These are phyloP conservation scores for Herpailurus yagouaroundi DNA, from an alignment of 2,113 vertebrate genomes.

Conservation along the genomic window DNA sequence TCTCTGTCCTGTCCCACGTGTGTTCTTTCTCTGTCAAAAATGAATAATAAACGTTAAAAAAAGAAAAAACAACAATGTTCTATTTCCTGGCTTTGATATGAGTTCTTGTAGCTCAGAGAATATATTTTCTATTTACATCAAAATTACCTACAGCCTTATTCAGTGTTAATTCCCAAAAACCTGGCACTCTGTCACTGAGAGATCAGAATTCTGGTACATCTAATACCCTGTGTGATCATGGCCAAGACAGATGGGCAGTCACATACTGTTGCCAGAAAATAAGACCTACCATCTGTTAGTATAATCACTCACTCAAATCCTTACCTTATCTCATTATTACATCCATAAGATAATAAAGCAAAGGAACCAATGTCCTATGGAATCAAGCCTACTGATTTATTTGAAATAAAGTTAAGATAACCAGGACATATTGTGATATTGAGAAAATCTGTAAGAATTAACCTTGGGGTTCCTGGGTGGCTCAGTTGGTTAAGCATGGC, in stretches of 20 bases:
- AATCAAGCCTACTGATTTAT: conserved; percentile 1
- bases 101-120: conserved; percentile 24
- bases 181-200: conserved; percentile 48
- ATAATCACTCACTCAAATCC: conserved; percentile 11
- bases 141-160: conserved; percentile 50
- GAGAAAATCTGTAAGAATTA: background rate
- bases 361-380: background rate
- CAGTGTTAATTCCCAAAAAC: conserved; percentile 49
- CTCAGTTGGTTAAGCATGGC: no score
- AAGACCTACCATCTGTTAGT: conserved; percentile 65
- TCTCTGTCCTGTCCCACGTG: no score
- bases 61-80: background rate
- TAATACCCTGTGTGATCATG: conserved; percentile 58
- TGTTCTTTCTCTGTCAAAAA: no score
- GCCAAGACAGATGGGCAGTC: conserved; percentile 56
- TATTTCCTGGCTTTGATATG: conserved; percentile 40
- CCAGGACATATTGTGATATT: background rate
- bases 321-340: conserved; percentile 50
- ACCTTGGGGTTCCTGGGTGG: background rate
- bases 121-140: conserved; percentile 1
- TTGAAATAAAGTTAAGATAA: conserved; percentile 45
- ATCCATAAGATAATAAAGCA: conserved; percentile 42
- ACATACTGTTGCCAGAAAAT: conserved; percentile 54
- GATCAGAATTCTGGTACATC: conserved; percentile 64
- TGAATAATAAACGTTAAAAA: no score